Percentiles rank a stretch among this genome's conserved stretches.
phyloP scores from a whole-genome alignment of 2,113 vertebrate species.

The Himantopus leucocephalus region DNA sequence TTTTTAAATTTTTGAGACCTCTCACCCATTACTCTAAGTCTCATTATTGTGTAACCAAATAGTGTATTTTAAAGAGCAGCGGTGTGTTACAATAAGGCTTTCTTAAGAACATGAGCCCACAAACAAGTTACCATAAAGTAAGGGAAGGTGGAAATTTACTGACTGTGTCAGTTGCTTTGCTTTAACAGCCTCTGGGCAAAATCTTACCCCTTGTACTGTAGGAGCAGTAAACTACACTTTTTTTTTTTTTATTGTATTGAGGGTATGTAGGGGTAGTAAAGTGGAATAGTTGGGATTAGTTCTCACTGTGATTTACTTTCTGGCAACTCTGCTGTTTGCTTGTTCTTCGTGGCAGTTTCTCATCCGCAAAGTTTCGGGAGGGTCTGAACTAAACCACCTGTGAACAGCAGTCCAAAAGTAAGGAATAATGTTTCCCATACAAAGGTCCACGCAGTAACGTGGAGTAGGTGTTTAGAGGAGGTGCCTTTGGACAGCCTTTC shows the following conservation, averaged over 20 bases:
- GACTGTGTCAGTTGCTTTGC: background rate
- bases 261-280: background rate
- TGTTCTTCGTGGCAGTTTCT: background rate
- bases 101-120: background rate
- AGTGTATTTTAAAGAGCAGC: background rate
- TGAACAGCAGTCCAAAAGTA: background rate
- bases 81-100: background rate
- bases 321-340: background rate
- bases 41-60: background rate
- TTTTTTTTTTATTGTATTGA: background rate
- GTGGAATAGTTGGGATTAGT: background rate
- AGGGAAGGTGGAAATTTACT: background rate
- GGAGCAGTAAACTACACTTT: background rate
- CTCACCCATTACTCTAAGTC: background rate
- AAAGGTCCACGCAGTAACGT: fast-evolving
- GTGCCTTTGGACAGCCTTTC: background rate
- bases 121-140: background rate
- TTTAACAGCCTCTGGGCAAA: background rate
- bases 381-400: background rate
- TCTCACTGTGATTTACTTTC: background rate
- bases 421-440: background rate
- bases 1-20: no score
- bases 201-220: background rate
- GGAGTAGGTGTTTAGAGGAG: background rate
- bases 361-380: background rate